Evolutionary conservation across 2,888 invertebrate species (phyloP).

Genomic region (Miltochrista miniata): DNA sequence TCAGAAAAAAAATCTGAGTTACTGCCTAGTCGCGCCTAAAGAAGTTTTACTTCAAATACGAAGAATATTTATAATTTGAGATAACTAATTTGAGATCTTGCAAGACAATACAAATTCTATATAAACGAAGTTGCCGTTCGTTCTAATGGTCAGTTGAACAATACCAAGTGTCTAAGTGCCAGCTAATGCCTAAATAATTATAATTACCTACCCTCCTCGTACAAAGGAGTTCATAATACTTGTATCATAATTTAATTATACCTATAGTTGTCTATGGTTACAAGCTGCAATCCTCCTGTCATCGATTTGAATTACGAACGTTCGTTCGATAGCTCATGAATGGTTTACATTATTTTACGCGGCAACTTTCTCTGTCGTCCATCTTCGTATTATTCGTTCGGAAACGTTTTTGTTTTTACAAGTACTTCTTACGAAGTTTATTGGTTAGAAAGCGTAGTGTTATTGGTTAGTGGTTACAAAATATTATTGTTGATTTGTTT

Average conservation of each 20-base stretch:
- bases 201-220: too few relatives aligned
- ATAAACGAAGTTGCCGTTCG: too few relatives aligned
- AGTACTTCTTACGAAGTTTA: constrained; percentile 13
- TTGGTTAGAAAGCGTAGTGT: constrained; percentile 31
- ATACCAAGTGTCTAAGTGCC: too few relatives aligned
- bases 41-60: too few relatives aligned
- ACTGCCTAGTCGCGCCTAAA: too few relatives aligned
- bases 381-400: constrained; percentile 30
- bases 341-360: constrained; percentile 12
- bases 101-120: too few relatives aligned
- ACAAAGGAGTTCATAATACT: not conserved
- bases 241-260: not conserved
- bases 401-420: constrained; percentile 27
- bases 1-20: too few relatives aligned
- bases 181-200: too few relatives aligned
- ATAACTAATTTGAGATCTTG: too few relatives aligned
- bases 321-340: constrained; percentile 19
- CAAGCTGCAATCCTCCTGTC: not conserved
- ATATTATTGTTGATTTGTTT: not conserved
- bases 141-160: too few relatives aligned
- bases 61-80: too few relatives aligned
- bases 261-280: not conserved
- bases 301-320: constrained; percentile 11
- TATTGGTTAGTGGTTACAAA: constrained; percentile 7
- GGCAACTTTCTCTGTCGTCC: constrained; percentile 32